Conservation (phyloP, 2,113 vertebrate species). For the Gobio gobio region DNA sequence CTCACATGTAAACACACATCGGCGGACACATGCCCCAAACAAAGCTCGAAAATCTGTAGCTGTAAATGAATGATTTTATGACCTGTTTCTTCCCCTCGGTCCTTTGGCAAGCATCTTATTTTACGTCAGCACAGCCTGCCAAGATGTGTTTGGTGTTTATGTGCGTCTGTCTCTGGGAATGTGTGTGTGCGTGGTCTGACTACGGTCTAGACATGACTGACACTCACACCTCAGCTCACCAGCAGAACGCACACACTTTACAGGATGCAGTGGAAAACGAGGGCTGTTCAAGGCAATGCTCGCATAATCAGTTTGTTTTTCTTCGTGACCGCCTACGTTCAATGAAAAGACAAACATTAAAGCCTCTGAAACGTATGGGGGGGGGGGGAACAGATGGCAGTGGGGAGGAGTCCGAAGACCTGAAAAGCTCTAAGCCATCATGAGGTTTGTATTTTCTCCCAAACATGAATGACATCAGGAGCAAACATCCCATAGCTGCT, state of each 20-base stretch:
- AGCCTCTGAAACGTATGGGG: not conserved
- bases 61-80: conserved; percentile 61
- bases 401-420: conserved; percentile 13
- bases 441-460: conserved; percentile 51
- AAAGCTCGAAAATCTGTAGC: conserved; percentile 50
- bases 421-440: conserved; percentile 20
- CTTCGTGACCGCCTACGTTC: conserved; percentile 59
- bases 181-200: conserved; percentile 52
- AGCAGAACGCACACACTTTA: conserved; percentile 38
- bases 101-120: conserved; percentile 49
- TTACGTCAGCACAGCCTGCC: conserved; percentile 48
- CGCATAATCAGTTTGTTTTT: conserved; percentile 60
- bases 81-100: conserved; percentile 48
- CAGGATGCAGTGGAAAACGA: conserved; percentile 51
- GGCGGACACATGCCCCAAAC: conserved; percentile 24
- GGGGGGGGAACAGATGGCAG: not conserved
- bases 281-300: conserved; percentile 43
- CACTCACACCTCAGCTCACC: conserved; percentile 57
- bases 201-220: conserved; percentile 69
- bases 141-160: conserved; percentile 52
- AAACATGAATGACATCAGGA: conserved; percentile 71
- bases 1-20: conserved; percentile 27
- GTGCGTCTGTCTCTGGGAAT: conserved; percentile 26
- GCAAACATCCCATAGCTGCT: conserved; percentile 72
- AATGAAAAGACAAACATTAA: conserved; percentile 61